Evolutionary conservation across 2,797 vertebrate species (phyloP).

Genomic region (Phrynocephalus vlangalii): DNA sequence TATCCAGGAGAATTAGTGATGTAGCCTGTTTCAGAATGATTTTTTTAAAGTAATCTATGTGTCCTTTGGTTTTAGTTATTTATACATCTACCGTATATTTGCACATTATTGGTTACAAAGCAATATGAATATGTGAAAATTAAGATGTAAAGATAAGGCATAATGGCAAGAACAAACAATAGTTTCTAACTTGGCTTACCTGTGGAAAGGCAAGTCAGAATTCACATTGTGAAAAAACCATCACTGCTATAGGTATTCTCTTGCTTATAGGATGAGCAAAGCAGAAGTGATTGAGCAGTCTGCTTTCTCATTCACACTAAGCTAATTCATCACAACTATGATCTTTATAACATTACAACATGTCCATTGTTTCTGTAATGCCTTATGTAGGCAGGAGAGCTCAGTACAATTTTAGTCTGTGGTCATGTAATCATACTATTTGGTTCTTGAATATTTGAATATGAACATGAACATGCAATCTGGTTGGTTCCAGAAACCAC

Average conservation of each 20-base stretch:
- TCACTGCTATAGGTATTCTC: no score
- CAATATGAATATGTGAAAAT: neutral
- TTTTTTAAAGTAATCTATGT: neutral
- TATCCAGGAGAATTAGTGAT: neutral
- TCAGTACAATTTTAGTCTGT: neutral
- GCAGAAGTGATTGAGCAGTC: no score
- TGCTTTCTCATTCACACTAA: no score
- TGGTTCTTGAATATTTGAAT: neutral
- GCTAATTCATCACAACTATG: no score
- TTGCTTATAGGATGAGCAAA: no score
- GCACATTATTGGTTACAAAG: neutral
- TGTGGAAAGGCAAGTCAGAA: neutral
- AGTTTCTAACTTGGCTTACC: neutral
- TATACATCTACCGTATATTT: neutral
- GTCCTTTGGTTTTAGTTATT: neutral
- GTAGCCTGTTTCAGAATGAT: neutral
- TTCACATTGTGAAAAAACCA: no score
- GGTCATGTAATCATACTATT: neutral
- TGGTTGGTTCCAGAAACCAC: no score
- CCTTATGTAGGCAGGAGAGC: neutral
- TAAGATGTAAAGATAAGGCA: neutral
- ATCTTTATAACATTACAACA: no score
- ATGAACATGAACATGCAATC: neutral
- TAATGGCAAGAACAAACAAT: neutral
- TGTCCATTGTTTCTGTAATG: neutral